A percentile compares a stretch with the other conserved stretches of the same genome.
phyloP scores from a whole-genome alignment of 2,113 vertebrate genomes.

The Callionymus lyra region DNA sequence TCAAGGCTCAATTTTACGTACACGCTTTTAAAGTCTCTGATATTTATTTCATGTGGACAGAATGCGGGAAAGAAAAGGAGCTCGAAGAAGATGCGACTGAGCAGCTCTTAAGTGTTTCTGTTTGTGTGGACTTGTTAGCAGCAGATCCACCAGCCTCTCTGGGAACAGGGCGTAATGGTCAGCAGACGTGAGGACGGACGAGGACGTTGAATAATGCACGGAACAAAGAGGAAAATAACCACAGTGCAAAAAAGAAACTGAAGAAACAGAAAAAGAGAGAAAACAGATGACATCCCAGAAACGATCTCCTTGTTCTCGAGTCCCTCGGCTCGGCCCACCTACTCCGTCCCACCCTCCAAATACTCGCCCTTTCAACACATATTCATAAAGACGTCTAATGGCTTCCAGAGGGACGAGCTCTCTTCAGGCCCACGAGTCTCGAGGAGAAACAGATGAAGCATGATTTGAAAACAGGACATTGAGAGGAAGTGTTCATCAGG shows the following conservation, averaged over 20 bases:
- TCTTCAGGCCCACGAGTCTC: conserved; percentile 51
- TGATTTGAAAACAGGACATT: conserved; percentile 2
- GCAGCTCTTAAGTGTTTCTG: conserved; percentile 36
- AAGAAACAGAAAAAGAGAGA: not conserved
- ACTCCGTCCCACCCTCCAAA: conserved; percentile 35
- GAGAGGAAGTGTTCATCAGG: conserved; percentile 63
- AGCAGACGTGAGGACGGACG: not conserved
- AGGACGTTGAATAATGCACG: not conserved
- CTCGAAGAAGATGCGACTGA: conserved; percentile 41
- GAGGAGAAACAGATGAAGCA: not conserved
- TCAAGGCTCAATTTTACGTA: conserved; percentile 47
- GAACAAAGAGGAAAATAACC: not conserved
- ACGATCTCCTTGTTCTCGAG: conserved; percentile 37
- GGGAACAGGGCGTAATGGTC: not conserved
- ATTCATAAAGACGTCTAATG: conserved; percentile 72
- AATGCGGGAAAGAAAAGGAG: conserved; percentile 53
- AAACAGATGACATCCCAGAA: conserved; percentile 3
- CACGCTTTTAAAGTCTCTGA: conserved; percentile 64
- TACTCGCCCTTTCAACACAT: conserved; percentile 58
- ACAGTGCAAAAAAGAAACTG: not conserved
- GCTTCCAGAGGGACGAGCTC: conserved; percentile 63
- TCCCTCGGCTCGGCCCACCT: conserved; percentile 24
- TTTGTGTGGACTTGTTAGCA: conserved; percentile 27
- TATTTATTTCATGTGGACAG: conserved; percentile 72
- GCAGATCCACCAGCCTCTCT: not conserved